A percentile compares a stretch with the other conserved stretches of the same genome.
These are phyloP conservation scores for Pangasianodon hypophthalmus DNA, from an alignment of 2,113 vertebrate genomes.

Conservation along the genomic window DNA sequence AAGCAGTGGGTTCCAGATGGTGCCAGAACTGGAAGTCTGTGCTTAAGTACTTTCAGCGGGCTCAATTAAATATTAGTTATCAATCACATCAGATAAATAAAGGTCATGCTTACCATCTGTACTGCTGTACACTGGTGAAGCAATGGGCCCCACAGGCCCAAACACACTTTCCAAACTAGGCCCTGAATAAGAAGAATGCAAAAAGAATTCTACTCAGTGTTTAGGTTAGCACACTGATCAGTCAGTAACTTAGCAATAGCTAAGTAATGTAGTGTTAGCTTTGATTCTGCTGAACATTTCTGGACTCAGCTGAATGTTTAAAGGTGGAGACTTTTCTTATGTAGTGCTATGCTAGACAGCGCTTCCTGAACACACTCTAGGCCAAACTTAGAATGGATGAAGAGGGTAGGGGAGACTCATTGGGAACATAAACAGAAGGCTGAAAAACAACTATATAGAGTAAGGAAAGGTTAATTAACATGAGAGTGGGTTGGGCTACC, in stretches of 20 bases:
- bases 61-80: background rate
- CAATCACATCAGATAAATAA: background rate
- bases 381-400: background rate
- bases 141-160: background rate
- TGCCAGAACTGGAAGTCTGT: background rate
- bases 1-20: constrained; percentile 7
- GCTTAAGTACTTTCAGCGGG: background rate
- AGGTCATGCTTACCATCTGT: constrained; percentile 2
- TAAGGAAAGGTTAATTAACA: background rate
- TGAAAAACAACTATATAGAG: background rate
- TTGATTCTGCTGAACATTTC: constrained; percentile 15
- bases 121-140: background rate
- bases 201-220: background rate
- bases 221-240: background rate
- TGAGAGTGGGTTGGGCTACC: background rate
- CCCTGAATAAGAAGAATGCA: background rate
- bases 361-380: background rate
- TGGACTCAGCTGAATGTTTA: background rate
- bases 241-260: background rate
- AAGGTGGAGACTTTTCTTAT: background rate
- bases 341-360: background rate
- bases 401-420: background rate
- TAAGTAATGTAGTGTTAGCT: background rate
- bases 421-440: background rate
- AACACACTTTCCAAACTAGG: constrained; percentile 1